Conservation (phyloP, 2,113 vertebrate genomes). For the Oreochromis tanganicae region DNA sequence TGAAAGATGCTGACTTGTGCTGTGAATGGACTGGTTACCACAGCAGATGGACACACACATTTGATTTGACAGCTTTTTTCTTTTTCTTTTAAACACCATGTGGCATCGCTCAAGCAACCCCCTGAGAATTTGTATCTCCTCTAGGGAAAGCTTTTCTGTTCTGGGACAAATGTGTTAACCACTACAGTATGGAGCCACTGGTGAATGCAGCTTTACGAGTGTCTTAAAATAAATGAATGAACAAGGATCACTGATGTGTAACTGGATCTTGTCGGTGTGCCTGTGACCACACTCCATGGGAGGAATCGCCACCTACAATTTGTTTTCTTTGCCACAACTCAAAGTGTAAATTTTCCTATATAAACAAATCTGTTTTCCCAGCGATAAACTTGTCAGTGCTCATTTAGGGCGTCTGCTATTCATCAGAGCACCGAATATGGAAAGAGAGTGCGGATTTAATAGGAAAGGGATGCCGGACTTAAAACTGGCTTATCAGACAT, state of each 20-base stretch:
- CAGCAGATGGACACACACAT: not conserved
- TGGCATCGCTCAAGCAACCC: not conserved
- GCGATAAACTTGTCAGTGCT: not conserved
- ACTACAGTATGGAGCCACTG: not conserved
- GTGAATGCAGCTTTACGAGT: not conserved
- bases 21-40: not conserved
- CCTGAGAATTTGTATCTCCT: not conserved
- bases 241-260: not conserved
- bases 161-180: not conserved
- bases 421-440: not conserved
- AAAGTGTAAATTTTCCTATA: constrained; percentile 1
- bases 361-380: constrained; percentile 37
- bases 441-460: not conserved
- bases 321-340: constrained; percentile 9
- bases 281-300: constrained; percentile 4
- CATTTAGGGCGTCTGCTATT: not conserved
- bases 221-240: not conserved
- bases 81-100: not conserved
- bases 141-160: not conserved
- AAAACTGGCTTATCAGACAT: not conserved
- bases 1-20: not conserved
- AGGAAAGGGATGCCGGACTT: not conserved
- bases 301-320: constrained; percentile 16
- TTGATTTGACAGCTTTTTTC: not conserved
- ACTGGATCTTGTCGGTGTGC: not conserved